Evolutionary conservation across 2,113 vertebrate genomes (phyloP), one percentile per base, ranked within the genome.

Genomic region (Bagarius yarrelli): DNA sequence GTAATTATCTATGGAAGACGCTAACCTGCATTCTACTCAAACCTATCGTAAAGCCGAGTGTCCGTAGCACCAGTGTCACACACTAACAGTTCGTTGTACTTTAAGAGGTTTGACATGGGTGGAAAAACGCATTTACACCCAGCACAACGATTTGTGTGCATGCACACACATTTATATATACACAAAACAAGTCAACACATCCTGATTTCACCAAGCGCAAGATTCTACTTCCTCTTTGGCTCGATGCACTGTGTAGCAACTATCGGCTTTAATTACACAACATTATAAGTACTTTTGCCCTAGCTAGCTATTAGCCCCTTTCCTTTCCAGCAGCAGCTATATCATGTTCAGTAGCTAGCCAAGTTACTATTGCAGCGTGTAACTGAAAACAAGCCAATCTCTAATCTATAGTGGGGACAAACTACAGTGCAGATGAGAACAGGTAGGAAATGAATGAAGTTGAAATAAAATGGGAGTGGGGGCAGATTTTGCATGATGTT

Each of bases 1-100:
- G 47, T 36, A 9, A 36, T 52, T 8, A 63, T 67, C 36, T 55
- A 67, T 50, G 84, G 80, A 85, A 85, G 84, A 85, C 30, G 52
- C 60, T 23, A 19, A 23, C 34, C 52, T 14, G 21, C 61, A 18
- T 32, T 40, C 23, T 40, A 56, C 74, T 47, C 81, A 57, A 59
- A 69, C 66, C 2, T 50, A 9, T 69, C 27, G 23, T 11, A 23
- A 70, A 9, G 56, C 36, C 19, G 72, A 52, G 21, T 57, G 34
- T 52, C 27, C 27, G 47, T 47, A 72, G 61, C 73, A 60, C 64
- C 34, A 25, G 32, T 40, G 55, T 44, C 40, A 14, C 16, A 73
- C 23, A 25, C 67, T 27, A 80, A 30, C 15, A 52, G 19, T 53
- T n/a, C 21, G 57, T 69, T 63, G 64, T 57, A 34, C 78, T 63